Conservation (phyloP, 2,888 invertebrate genomes). For the Spodoptera littoralis region DNA sequence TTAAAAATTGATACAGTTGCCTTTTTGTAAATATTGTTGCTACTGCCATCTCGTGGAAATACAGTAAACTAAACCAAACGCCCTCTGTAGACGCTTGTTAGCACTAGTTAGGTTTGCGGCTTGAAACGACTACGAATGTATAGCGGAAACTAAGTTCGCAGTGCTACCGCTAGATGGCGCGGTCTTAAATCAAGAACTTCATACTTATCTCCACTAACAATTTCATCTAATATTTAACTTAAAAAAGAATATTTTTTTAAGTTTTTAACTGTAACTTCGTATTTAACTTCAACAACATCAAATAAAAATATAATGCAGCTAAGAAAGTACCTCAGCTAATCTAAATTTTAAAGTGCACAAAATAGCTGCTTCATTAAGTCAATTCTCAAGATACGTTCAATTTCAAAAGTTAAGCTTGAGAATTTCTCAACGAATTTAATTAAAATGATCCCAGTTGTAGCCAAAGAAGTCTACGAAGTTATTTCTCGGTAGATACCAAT, state of each 20-base stretch:
- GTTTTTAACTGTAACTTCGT: not conserved
- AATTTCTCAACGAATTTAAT: slow-evolving; percentile 72
- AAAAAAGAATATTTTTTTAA: too few relatives aligned
- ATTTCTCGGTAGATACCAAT: slow-evolving; percentile 70
- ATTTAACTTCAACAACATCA: too few relatives aligned
- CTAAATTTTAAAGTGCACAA: slow-evolving; percentile 16
- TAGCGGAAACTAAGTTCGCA: slow-evolving; percentile 1
- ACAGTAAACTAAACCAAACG: slow-evolving; percentile 7
- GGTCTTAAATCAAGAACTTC: not conserved
- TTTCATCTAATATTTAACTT: too few relatives aligned
- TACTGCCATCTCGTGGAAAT: slow-evolving; percentile 24
- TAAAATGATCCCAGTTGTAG: slow-evolving; percentile 71
- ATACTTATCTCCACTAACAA: not conserved
- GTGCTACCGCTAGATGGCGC: slow-evolving; percentile 30
- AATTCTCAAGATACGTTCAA: slow-evolving; percentile 48
- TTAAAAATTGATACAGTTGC: not conserved
- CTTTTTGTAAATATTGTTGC: not conserved
- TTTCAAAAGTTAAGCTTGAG: slow-evolving; percentile 64
- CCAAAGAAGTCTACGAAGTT: slow-evolving; percentile 64
- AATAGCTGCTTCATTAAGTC: slow-evolving; percentile 42
- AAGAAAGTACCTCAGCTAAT: not conserved
- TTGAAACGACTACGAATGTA: too few relatives aligned
- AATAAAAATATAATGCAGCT: not conserved
- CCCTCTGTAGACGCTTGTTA: slow-evolving; percentile 10
- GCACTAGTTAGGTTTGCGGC: too few relatives aligned